Evolutionary conservation across 1,140 invertebrate species (phyloP).

Genomic region (Doryteuthis pealeii): DNA sequence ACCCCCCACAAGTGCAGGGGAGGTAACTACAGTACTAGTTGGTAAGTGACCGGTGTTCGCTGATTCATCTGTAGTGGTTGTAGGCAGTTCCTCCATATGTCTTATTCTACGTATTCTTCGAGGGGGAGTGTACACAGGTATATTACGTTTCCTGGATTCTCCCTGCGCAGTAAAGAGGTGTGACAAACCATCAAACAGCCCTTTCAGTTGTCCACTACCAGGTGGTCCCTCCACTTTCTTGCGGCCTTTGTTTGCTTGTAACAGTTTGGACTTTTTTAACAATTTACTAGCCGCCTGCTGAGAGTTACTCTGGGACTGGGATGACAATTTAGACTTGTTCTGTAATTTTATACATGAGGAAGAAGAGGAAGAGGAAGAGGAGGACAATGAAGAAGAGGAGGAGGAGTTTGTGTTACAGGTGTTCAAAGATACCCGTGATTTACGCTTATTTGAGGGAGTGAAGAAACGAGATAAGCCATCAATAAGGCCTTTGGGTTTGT

Average conservation of each 20-base stretch:
- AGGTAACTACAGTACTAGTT: neutral
- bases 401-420: slow-evolving; percentile 37
- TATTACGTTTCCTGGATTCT: slow-evolving; percentile 65
- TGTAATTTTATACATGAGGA: slow-evolving; percentile 10
- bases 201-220: slow-evolving; percentile 70
- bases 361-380: slow-evolving; percentile 24
- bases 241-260: slow-evolving; percentile 49
- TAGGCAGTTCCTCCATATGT: neutral
- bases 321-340: slow-evolving; percentile 15
- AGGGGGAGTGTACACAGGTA: slow-evolving; percentile 44
- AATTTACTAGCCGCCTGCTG: slow-evolving; percentile 53
- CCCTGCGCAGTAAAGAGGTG: slow-evolving; percentile 76
- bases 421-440: slow-evolving; percentile 57
- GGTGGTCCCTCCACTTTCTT: slow-evolving; percentile 46
- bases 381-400: slow-evolving; percentile 15
- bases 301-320: slow-evolving; percentile 36
- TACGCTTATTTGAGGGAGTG: slow-evolving; percentile 58
- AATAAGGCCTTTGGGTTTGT: slow-evolving; percentile 56
- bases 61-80: neutral
- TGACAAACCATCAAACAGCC: slow-evolving; percentile 81
- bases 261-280: slow-evolving; percentile 50
- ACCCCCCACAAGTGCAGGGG: neutral
- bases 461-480: slow-evolving; percentile 59
- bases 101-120: slow-evolving; percentile 22
- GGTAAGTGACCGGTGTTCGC: neutral